Evolutionary conservation across 2,113 vertebrate species (phyloP).

Genomic region (Sardina pilchardus): DNA sequence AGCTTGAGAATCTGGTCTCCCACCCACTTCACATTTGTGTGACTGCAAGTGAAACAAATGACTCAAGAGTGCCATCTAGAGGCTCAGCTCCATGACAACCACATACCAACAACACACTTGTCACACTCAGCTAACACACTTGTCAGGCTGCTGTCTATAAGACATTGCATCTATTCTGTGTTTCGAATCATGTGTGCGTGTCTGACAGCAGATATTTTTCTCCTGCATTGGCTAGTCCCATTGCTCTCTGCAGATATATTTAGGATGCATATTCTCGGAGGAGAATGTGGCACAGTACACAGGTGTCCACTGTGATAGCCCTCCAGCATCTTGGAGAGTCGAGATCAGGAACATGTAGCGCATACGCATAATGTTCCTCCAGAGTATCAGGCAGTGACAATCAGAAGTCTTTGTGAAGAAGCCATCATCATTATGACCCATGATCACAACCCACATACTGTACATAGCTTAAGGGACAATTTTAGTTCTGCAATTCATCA

Average conservation of each 20-base stretch:
- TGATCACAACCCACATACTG: not conserved
- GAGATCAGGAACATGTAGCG: not conserved
- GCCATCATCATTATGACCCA: not conserved
- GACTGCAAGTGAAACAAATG: not conserved
- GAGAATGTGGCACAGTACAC: not conserved
- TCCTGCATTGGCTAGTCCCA: not conserved
- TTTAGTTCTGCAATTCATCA: not conserved
- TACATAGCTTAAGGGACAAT: not conserved
- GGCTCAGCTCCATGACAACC: not conserved
- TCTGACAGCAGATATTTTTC: not conserved
- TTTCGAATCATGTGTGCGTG: not conserved
- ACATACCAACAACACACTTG: not conserved
- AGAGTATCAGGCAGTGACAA: not conserved
- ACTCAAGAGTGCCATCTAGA: constrained; percentile 17
- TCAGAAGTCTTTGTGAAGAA: not conserved
- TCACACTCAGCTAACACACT: not conserved
- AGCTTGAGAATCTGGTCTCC: not conserved
- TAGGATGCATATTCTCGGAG: not conserved
- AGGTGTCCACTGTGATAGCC: not conserved
- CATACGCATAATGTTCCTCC: not conserved
- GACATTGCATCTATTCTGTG: not conserved
- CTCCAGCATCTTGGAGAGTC: not conserved
- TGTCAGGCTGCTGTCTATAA: not conserved
- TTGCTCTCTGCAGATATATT: not conserved
- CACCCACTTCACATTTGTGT: not conserved